These are phyloP conservation scores for Dexiosoma caninum DNA, from an alignment of 2,888 invertebrate species.

Conservation along the genomic window DNA sequence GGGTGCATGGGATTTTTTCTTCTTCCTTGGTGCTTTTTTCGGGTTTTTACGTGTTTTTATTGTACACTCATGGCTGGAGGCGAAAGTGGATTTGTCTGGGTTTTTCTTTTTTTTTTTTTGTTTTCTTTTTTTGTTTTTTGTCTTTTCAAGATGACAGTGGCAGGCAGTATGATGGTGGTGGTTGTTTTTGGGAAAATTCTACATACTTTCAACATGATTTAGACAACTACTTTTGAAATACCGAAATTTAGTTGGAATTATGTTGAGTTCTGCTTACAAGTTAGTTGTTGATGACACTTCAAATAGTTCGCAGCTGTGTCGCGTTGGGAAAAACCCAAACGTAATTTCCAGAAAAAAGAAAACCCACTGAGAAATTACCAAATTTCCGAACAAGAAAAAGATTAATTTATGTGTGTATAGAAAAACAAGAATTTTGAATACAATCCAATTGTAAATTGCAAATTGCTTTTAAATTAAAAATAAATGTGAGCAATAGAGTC, in stretches of 20 bases:
- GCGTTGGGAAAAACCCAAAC: constrained; percentile 48
- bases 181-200: constrained; percentile 61
- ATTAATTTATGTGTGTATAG: not conserved
- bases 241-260: constrained; percentile 71
- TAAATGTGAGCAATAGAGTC: constrained; percentile 1
- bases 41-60: constrained; percentile 24
- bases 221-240: constrained; percentile 52
- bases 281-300: constrained; percentile 79
- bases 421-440: too few species aligned
- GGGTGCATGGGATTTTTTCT: constrained; percentile 56
- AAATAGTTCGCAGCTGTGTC: constrained; percentile 69
- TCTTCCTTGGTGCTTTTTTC: constrained; percentile 21
- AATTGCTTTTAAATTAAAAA: not conserved
- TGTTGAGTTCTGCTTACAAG: constrained; percentile 76
- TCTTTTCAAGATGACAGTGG: constrained; percentile 26
- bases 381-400: not conserved
- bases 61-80: constrained; percentile 52
- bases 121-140: too few species aligned
- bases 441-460: not conserved
- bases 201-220: constrained; percentile 43
- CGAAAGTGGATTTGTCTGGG: constrained; percentile 61
- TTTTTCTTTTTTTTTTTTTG: constrained; percentile 48
- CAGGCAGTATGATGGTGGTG: constrained; percentile 55
- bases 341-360: constrained; percentile 7
- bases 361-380: constrained; percentile 24